A percentile compares a stretch with the other conserved stretches of the same genome.
phyloP scores from a whole-genome alignment of 2,888 invertebrate species.

The Megamerina dolium region DNA sequence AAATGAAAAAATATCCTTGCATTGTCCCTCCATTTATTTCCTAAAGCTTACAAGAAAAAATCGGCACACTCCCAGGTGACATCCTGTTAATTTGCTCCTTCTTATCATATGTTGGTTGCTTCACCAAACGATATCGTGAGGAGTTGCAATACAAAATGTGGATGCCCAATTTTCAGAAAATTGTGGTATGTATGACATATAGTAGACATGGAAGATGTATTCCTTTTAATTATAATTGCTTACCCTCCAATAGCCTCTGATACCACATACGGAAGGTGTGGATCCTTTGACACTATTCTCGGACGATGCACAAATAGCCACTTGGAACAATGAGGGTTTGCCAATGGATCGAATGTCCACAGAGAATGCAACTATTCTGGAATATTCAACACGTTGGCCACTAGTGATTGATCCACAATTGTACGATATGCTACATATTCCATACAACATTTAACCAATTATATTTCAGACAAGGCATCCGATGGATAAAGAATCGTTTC shows the following conservation, averaged over 20 bases:
- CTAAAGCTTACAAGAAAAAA: constrained; percentile 63
- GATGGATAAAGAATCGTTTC: constrained; percentile 90
- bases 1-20: no score
- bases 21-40: no score
- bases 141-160: constrained; percentile 75
- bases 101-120: constrained; percentile 93
- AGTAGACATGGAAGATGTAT: background rate
- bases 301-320: constrained; percentile 86
- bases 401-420: constrained; percentile 92
- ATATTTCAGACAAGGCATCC: constrained; percentile 67
- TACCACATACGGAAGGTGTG: constrained; percentile 72
- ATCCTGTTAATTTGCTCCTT: constrained; percentile 85
- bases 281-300: constrained; percentile 79
- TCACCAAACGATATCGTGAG: constrained; percentile 76
- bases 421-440: no score
- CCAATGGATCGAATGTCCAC: constrained; percentile 92
- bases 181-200: constrained; percentile 52
- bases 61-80: constrained; percentile 84
- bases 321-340: constrained; percentile 92
- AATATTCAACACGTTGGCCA: constrained; percentile 89
- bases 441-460: no score
- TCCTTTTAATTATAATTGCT: no score
- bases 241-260: no score
- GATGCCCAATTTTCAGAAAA: constrained; percentile 70
- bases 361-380: constrained; percentile 90